A percentile compares a stretch with the other conserved stretches of the same genome.
These are phyloP conservation scores for Conchocele bisecta DNA, from an alignment of 2,888 invertebrate genomes.

Conservation along the genomic window DNA sequence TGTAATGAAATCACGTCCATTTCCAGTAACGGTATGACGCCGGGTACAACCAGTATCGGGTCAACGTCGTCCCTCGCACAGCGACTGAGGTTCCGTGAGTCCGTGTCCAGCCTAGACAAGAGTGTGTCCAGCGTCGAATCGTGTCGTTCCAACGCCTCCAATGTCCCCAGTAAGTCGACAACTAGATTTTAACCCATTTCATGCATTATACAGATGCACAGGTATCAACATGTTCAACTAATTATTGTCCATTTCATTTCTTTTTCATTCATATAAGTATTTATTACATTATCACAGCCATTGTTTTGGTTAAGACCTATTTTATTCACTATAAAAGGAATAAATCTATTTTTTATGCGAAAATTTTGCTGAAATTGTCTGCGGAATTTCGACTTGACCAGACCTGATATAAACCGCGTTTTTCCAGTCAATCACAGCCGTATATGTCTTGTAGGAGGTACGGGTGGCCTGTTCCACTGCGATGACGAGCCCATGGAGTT, in stretches of 20 bases:
- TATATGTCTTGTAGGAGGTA: conserved; percentile 55
- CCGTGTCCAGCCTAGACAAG: conserved; percentile 52
- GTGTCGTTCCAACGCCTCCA: conserved; percentile 42
- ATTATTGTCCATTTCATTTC: too few species aligned
- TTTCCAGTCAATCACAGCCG: background rate
- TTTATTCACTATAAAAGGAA: too few species aligned
- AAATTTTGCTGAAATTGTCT: too few species aligned
- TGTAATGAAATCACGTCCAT: background rate
- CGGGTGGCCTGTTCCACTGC: conserved; percentile 70
- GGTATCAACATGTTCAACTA: too few species aligned
- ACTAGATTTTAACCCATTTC: too few species aligned
- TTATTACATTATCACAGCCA: too few species aligned
- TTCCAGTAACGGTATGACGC: conserved; percentile 36
- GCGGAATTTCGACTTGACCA: too few species aligned
- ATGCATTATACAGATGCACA: too few species aligned
- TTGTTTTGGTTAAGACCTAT: too few species aligned
- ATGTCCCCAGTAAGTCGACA: conserved; percentile 60
- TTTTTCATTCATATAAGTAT: too few species aligned
- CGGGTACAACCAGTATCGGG: conserved; percentile 48
- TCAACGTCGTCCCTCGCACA: conserved; percentile 51
- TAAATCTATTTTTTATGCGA: too few species aligned
- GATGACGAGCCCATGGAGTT: conserved; percentile 78
- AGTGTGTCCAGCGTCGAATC: conserved; percentile 59
- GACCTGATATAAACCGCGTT: too few species aligned
- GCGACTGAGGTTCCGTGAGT: conserved; percentile 51